phyloP scores from a whole-genome alignment of 2,888 invertebrate species.

The Xylocampa areola region DNA sequence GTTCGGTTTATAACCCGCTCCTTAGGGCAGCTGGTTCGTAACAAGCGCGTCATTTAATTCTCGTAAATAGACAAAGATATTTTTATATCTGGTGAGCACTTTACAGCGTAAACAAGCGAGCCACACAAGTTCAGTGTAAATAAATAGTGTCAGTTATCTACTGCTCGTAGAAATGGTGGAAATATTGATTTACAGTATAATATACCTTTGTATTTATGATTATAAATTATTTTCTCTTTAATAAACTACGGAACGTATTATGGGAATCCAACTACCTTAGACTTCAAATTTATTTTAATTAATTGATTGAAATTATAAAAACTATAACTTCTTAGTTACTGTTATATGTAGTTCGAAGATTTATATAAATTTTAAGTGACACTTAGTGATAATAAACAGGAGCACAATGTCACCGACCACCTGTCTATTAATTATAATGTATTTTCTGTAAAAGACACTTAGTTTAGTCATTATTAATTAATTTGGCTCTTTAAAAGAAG shows the following conservation, averaged over 20 bases:
- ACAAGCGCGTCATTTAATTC: conserved; percentile 86
- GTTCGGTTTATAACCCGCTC: conserved; percentile 86
- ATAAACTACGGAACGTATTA: neutral
- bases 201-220: conserved; percentile 13
- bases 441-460: too few relatives aligned
- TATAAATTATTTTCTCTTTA: conserved; percentile 2
- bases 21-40: conserved; percentile 87
- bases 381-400: too few relatives aligned
- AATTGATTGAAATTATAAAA: too few relatives aligned
- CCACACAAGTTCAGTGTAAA: conserved; percentile 84
- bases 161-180: conserved; percentile 55
- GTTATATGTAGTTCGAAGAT: too few relatives aligned
- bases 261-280: too few relatives aligned
- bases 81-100: conserved; percentile 86
- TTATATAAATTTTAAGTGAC: too few relatives aligned
- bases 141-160: conserved; percentile 77
- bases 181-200: conserved; percentile 48
- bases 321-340: too few relatives aligned
- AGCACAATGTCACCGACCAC: too few relatives aligned
- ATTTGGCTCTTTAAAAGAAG: too few relatives aligned
- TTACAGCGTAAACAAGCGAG: conserved; percentile 80
- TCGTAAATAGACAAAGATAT: conserved; percentile 89
- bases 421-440: too few relatives aligned
- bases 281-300: too few relatives aligned
- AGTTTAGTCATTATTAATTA: too few relatives aligned